phyloP scores from a whole-genome alignment of 2,888 invertebrate species.

The Lasioglossum lativentre region DNA sequence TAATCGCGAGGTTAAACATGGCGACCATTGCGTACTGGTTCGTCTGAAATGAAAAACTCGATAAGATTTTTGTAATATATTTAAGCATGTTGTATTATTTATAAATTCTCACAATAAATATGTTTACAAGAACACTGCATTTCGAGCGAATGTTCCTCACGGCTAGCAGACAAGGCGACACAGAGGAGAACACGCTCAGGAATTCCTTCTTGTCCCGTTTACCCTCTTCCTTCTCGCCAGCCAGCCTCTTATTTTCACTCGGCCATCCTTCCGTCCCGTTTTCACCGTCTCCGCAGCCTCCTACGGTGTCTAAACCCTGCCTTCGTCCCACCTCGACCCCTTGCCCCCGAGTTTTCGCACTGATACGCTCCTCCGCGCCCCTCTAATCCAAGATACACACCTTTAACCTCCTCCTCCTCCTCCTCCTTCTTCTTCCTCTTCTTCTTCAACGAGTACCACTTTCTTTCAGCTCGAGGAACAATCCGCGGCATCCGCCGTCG shows the following conservation, averaged over 20 bases:
- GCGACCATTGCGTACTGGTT: not conserved
- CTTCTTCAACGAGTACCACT: constrained; percentile 29
- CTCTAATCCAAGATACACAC: constrained; percentile 17
- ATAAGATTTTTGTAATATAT: not conserved
- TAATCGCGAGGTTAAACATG: no score
- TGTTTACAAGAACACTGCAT: not conserved
- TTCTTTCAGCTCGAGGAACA: constrained; percentile 4
- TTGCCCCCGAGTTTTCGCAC: constrained; percentile 32
- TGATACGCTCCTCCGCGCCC: constrained; percentile 14
- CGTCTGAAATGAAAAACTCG: not conserved
- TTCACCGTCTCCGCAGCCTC: constrained; percentile 56
- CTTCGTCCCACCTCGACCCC: constrained; percentile 38
- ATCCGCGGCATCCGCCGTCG: constrained; percentile 33
- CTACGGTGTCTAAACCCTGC: constrained; percentile 51
- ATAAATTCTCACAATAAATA: not conserved
- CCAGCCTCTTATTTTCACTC: constrained; percentile 41
- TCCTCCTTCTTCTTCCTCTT: constrained; percentile 17
- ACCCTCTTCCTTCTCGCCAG: constrained; percentile 53
- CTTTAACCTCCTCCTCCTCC: constrained; percentile 8
- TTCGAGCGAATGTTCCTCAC: not conserved
- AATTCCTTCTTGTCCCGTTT: constrained; percentile 65
- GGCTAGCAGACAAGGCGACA: constrained; percentile 17
- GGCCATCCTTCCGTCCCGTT: constrained; percentile 27
- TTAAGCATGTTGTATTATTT: not conserved
- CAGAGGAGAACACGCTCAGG: constrained; percentile 39